Conservation (phyloP, 2,797 vertebrate species). For the Potorous gilbertii region DNA sequence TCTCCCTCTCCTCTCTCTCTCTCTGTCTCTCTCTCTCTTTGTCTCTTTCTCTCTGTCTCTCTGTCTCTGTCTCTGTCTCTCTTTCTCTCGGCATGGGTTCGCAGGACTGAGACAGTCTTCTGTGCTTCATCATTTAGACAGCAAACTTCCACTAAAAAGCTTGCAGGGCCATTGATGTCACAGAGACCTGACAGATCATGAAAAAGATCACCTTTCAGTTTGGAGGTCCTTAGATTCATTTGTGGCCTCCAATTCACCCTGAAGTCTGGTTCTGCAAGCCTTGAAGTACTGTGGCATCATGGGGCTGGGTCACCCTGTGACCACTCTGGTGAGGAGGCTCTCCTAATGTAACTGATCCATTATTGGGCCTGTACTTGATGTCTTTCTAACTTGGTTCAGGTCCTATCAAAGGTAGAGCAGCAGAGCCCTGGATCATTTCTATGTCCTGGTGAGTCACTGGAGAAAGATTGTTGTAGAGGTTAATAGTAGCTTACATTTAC, state of each 20-base stretch:
- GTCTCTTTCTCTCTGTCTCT: neutral
- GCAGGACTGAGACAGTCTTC: neutral
- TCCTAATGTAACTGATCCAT: neutral
- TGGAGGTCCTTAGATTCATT: conserved; percentile 49
- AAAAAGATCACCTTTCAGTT: conserved; percentile 42
- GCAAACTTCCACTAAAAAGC: conserved; percentile 35
- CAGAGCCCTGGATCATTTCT: neutral
- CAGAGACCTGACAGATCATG: conserved; percentile 25
- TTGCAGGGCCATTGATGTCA: conserved; percentile 44
- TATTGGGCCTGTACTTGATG: neutral
- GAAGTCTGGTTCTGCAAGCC: conserved; percentile 40
- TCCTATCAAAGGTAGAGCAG: neutral
- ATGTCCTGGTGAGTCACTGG: neutral
- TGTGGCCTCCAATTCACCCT: conserved; percentile 31
- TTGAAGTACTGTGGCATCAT: neutral
- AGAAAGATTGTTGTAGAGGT: neutral
- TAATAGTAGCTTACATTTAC: neutral
- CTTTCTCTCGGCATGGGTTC: neutral
- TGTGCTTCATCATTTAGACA: conserved; percentile 33
- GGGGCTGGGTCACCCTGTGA: neutral
- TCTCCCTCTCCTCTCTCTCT: neutral
- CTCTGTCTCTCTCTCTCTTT: too few species aligned
- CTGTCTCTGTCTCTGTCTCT: neutral
- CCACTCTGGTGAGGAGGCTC: neutral
- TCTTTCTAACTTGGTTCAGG: neutral